Evolutionary conservation across 2,797 vertebrate species (phyloP), one percentile per base, ranked within the genome.

Genomic region (Lophura swinhoii): DNA sequence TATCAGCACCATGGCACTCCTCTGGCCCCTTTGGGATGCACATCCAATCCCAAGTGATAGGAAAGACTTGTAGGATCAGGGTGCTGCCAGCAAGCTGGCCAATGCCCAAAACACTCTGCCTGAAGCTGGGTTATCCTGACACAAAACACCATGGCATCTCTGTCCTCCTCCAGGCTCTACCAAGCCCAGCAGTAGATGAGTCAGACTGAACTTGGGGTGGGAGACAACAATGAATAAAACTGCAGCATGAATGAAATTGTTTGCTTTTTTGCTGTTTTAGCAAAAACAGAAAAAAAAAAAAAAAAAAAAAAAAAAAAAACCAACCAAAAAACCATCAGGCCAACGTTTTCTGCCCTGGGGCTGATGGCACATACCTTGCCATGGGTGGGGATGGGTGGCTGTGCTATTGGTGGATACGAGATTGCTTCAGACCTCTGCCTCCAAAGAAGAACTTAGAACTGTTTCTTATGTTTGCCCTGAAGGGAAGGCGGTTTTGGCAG

Each of bases 201-300:
- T 55, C 29, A 33, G 55, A n/a, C 20, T n/a, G 18, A n/a, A 12
- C 31, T 58, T 33, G 55, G n/a, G 16, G 10, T 31, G 53, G 29
- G 53, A 4, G 28, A 55, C 9, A 28, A 55, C 29, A n/a, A 58
- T 58, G 55, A 21, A 55, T 55, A 29, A 21, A 33, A 58, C 6
- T 29, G n/a, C 74, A 49, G 75, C 31, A 33, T 82, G 75, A 96
- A 94, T 83, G 78, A 83, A 94, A 92, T 3, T 10, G 81, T 85
- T 33, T 55, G 14, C 63, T 49, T 12, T 43, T 14, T 21, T 39
- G 35, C 35, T 1, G 3, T 37, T 33, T 60, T 64, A 26, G 31
- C 69, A n/a, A n/a, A n/a, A n/a, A 20, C 24, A 43, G 23, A 16
- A 7, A 37, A 29, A 44, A 31, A 17, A 16, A 41, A n/a, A 44